Percentiles rank a stretch among this genome's conserved stretches.
These are phyloP conservation scores for Phenacoccus solenopsis DNA, from an alignment of 1,140 invertebrate species.

Conservation along the genomic window DNA sequence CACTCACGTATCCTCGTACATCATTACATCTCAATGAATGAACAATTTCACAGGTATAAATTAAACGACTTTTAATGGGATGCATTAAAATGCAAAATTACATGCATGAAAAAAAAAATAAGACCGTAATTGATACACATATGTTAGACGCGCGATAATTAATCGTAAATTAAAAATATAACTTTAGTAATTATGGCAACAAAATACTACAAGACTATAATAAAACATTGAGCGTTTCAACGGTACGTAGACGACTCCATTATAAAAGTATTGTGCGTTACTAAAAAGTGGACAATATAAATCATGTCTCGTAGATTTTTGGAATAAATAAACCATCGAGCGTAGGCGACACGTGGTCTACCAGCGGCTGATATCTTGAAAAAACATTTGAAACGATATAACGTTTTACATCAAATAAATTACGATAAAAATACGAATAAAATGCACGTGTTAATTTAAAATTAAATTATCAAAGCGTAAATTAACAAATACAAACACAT, in stretches of 20 bases:
- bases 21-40: not conserved
- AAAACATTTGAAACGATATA: not conserved
- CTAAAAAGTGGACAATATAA: not conserved
- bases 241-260: not conserved
- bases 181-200: constrained; percentile 2
- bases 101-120: no score
- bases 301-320: not conserved
- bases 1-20: not conserved
- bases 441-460: not conserved
- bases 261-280: not conserved
- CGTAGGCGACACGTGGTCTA: not conserved
- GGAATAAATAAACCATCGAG: not conserved
- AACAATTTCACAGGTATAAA: not conserved
- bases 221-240: not conserved
- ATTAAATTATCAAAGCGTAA: not conserved
- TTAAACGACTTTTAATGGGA: not conserved
- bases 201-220: constrained; percentile 3
- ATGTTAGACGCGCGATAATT: not conserved
- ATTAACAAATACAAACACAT: not conserved
- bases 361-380: not conserved
- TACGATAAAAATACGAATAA: not conserved
- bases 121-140: no score
- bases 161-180: constrained; percentile 4
- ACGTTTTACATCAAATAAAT: not conserved
- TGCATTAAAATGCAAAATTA: not conserved